A percentile compares a stretch with the other conserved stretches of the same genome.
Evolutionary conservation across 2,113 vertebrate genomes (phyloP).

Genomic region (Proterorhinus semilunaris): DNA sequence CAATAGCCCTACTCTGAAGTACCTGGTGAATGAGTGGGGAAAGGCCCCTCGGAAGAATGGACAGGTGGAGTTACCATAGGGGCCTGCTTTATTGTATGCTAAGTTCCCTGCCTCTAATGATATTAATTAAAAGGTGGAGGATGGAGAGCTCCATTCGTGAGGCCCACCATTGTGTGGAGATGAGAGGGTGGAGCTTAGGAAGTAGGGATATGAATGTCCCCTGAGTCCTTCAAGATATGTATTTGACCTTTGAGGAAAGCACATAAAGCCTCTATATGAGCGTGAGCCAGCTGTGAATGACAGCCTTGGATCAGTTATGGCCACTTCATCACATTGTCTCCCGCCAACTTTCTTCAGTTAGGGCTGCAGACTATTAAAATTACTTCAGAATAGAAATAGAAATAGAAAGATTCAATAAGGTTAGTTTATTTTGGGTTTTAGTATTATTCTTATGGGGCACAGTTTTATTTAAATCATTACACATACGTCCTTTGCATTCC

Average conservation of each 20-base stretch:
- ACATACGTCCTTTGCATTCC: no score
- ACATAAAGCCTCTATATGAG: conserved; percentile 34
- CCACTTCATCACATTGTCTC: conserved; percentile 12
- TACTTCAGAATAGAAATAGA: background rate
- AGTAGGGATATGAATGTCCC: conserved; percentile 47
- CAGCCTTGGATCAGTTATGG: conserved; percentile 13
- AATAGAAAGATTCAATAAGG: background rate
- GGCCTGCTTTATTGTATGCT: no score
- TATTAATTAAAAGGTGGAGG: conserved; percentile 68
- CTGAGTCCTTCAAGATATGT: conserved; percentile 35
- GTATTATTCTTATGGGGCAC: no score
- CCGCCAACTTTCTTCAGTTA: background rate
- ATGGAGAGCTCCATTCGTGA: conserved; percentile 47
- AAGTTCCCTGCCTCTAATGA: conserved; percentile 55
- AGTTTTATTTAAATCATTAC: no score
- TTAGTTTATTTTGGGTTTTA: no score
- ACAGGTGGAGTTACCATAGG: conserved; percentile 48
- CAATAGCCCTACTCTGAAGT: conserved; percentile 68
- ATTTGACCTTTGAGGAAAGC: conserved; percentile 55
- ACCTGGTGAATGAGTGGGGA: conserved; percentile 65
- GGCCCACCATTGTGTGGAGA: conserved; percentile 67
- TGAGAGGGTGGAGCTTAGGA: conserved; percentile 59
- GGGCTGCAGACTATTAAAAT: conserved; percentile 14
- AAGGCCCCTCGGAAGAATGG: conserved; percentile 50
- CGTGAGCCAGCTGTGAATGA: conserved; percentile 19